Evolutionary conservation across 35 echinoderm and acorn worm species (phyloP).

Genomic region (Holothuria glaberrima): DNA sequence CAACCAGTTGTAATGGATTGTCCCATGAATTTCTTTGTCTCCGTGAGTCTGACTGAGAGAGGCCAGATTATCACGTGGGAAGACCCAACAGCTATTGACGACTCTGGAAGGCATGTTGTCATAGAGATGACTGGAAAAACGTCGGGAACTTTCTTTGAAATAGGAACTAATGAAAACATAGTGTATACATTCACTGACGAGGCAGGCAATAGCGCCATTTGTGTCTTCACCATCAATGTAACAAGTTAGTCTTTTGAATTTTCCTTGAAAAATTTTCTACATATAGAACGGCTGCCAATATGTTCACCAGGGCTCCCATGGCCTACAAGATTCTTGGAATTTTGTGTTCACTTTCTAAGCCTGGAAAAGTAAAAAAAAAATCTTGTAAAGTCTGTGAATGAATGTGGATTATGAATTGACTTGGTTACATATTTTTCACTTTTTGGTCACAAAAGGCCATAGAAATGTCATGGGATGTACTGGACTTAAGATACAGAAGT

Average conservation of each 20-base stretch:
- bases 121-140: not conserved
- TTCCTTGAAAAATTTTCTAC: too few species aligned
- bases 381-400: too few species aligned
- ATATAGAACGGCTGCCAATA: too few species aligned
- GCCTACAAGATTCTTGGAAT: too few species aligned
- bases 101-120: constrained; percentile 27
- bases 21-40: constrained; percentile 5
- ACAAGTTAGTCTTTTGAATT: not conserved
- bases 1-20: constrained; percentile 24
- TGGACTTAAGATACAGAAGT: too few species aligned
- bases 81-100: constrained; percentile 14
- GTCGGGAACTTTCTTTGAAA: constrained; percentile 19
- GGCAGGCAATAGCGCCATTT: constrained; percentile 9
- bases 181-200: constrained; percentile 40
- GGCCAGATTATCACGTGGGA: constrained; percentile 14
- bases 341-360: too few species aligned
- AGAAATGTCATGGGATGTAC: too few species aligned
- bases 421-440: too few species aligned
- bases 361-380: too few species aligned
- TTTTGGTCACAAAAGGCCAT: too few species aligned
- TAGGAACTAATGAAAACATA: constrained; percentile 5
- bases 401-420: too few species aligned
- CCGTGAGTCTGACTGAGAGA: constrained; percentile 2
- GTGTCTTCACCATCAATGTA: not conserved
- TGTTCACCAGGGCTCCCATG: too few species aligned